Percentiles rank a stretch among this genome's conserved stretches.
These are phyloP conservation scores for Cyprinodon diabolis DNA, from an alignment of 2,797 vertebrate genomes.

Conservation along the genomic window DNA sequence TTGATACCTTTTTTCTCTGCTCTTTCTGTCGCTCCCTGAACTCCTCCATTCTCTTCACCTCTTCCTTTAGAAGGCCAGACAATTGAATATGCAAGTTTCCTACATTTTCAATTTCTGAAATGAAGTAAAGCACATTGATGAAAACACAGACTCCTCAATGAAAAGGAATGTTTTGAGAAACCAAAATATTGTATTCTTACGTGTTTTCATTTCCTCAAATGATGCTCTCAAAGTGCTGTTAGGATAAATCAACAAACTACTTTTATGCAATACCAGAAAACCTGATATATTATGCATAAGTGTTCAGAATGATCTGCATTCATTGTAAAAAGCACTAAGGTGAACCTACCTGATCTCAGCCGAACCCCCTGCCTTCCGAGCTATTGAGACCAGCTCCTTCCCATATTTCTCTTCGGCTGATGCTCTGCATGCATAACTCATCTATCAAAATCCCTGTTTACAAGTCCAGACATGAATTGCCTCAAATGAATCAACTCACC, in stretches of 20 bases:
- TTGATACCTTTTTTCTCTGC: slow-evolving; percentile 89
- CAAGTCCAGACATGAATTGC: background rate
- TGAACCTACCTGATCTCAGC: slow-evolving; percentile 89
- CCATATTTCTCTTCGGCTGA: slow-evolving; percentile 94
- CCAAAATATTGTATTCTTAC: slow-evolving; percentile 77
- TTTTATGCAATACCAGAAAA: background rate
- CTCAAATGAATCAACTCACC: slow-evolving; percentile 69
- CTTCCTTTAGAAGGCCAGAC: slow-evolving; percentile 86
- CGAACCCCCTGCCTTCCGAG: slow-evolving; percentile 89
- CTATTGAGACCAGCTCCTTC: slow-evolving; percentile 91
- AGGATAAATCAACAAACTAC: slow-evolving; percentile 20
- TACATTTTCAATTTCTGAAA: slow-evolving; percentile 89
- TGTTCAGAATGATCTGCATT: background rate
- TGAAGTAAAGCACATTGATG: background rate
- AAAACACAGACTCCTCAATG: background rate
- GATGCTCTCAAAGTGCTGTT: slow-evolving; percentile 88
- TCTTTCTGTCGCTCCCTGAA: slow-evolving; percentile 96
- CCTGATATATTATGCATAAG: background rate
- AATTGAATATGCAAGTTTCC: slow-evolving; percentile 93
- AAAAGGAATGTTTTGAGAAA: background rate
- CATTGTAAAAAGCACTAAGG: background rate
- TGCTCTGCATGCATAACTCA: slow-evolving; percentile 77
- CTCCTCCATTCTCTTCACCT: slow-evolving; percentile 88
- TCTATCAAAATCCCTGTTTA: background rate
- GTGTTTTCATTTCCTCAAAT: slow-evolving; percentile 90